Evolutionary conservation across 1,140 invertebrate species (phyloP).

Genomic region (Dreissena polymorpha): DNA sequence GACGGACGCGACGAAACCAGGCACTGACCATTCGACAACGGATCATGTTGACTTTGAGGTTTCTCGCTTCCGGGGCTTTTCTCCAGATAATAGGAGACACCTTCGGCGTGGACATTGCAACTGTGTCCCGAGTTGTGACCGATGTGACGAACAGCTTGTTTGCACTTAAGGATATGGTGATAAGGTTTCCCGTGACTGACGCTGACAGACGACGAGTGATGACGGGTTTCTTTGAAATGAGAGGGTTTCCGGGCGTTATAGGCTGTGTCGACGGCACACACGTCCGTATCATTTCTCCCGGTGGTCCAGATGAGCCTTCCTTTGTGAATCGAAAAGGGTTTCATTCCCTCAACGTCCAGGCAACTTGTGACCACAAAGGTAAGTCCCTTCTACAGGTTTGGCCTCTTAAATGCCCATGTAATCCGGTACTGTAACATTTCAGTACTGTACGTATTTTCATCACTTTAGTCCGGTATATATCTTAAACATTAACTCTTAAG

Average conservation of each 20-base stretch:
- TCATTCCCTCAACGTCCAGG: constrained; percentile 74
- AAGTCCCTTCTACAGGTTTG: neutral
- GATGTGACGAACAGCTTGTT: constrained; percentile 27
- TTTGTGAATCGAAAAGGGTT: constrained; percentile 82
- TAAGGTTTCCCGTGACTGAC: neutral
- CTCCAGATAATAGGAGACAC: constrained; percentile 54
- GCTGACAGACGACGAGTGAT: neutral
- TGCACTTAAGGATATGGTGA: neutral
- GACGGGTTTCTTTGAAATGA: constrained; percentile 22
- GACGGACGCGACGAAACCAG: constrained; percentile 2
- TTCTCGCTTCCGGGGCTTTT: constrained; percentile 56
- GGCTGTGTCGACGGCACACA: constrained; percentile 82
- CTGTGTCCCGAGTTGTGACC: constrained; percentile 26
- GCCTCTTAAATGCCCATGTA: too few relatives aligned
- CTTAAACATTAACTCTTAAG: too few relatives aligned
- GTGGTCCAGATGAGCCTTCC: constrained; percentile 73
- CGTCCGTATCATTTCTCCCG: constrained; percentile 79
- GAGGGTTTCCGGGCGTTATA: constrained; percentile 79
- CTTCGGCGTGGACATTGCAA: constrained; percentile 45
- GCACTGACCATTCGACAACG: constrained; percentile 30
- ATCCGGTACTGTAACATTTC: too few relatives aligned
- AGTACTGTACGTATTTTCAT: too few relatives aligned
- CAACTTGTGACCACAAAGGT: constrained; percentile 49
- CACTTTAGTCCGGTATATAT: too few relatives aligned
- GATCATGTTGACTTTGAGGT: constrained; percentile 52